A percentile compares a stretch with the other conserved stretches of the same genome.
These are phyloP conservation scores for Bubo blakistoni DNA, from an alignment of 2,113 vertebrate species.

Conservation along the genomic window DNA sequence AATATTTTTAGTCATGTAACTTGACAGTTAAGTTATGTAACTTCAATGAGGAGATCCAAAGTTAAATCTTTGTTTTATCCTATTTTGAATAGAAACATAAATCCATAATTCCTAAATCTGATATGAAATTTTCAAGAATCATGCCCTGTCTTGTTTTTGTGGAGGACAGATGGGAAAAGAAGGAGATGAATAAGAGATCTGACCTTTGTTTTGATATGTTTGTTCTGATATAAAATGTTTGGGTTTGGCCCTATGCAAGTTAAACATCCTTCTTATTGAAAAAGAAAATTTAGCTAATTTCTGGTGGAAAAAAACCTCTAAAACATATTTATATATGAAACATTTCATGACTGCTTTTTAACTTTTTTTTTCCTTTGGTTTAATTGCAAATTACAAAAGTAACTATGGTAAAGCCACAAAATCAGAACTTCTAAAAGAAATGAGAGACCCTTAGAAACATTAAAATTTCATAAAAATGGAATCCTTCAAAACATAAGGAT, in stretches of 20 bases:
- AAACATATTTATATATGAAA: neutral
- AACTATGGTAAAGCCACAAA: neutral
- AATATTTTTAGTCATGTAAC: neutral
- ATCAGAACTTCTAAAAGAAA: neutral
- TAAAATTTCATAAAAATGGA: neutral
- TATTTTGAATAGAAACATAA: neutral
- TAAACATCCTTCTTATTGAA: neutral
- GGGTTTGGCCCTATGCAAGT: neutral
- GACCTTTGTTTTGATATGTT: neutral
- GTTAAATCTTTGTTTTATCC: neutral
- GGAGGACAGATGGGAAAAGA: neutral
- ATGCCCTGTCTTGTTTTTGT: neutral
- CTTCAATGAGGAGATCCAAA: neutral
- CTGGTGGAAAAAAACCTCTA: fast-evolving
- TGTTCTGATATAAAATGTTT: neutral
- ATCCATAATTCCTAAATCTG: neutral
- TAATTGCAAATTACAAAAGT: neutral
- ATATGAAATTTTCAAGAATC: neutral
- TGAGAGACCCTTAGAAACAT: neutral
- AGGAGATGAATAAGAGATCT: neutral
- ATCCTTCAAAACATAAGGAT: neutral
- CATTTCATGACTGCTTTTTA: neutral
- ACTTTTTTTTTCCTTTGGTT: neutral
- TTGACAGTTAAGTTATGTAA: neutral
- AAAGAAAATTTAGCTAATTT: neutral